Percentiles rank a stretch among this genome's conserved stretches.
Evolutionary conservation across 35 echinoderm and acorn worm species (phyloP).

Genomic region (Amphiura filiformis): DNA sequence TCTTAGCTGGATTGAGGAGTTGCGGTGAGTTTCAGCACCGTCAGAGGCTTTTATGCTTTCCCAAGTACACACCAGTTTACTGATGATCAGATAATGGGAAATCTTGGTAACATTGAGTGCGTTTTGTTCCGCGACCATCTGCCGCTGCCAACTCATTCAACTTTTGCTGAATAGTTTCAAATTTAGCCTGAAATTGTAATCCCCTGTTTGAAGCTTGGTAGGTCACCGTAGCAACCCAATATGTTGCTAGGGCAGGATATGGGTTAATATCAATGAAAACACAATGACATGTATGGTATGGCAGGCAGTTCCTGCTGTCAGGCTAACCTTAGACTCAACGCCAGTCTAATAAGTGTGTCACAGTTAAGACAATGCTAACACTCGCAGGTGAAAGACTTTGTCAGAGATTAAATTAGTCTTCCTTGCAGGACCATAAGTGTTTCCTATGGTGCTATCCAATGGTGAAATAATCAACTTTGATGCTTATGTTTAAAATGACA

Average conservation of each 20-base stretch:
- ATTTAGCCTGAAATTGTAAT: background rate
- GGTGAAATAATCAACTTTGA: background rate
- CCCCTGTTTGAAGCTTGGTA: constrained; percentile 5
- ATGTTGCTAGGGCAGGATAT: background rate
- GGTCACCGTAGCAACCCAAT: background rate
- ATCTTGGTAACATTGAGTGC: too few species aligned
- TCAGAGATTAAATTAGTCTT: background rate
- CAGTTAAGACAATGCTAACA: background rate
- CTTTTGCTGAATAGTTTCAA: too few species aligned
- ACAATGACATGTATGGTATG: constrained; percentile 14
- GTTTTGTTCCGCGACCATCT: too few species aligned
- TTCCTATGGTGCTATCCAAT: background rate
- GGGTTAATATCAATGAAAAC: constrained; percentile 8
- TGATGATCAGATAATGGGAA: too few species aligned
- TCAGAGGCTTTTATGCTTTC: too few species aligned
- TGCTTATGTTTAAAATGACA: background rate
- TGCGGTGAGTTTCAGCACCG: too few species aligned
- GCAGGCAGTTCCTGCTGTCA: constrained; percentile 4
- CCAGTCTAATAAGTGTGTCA: background rate
- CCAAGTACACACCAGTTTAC: too few species aligned
- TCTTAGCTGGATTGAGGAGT: too few species aligned
- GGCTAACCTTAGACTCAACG: background rate
- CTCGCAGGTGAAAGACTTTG: too few species aligned
- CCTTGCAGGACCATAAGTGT: background rate
- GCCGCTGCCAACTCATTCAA: too few species aligned